A percentile compares a stretch with the other conserved stretches of the same genome.
Evolutionary conservation across 1,140 invertebrate species (phyloP).

Genomic region (Proctacanthus coquilletti): DNA sequence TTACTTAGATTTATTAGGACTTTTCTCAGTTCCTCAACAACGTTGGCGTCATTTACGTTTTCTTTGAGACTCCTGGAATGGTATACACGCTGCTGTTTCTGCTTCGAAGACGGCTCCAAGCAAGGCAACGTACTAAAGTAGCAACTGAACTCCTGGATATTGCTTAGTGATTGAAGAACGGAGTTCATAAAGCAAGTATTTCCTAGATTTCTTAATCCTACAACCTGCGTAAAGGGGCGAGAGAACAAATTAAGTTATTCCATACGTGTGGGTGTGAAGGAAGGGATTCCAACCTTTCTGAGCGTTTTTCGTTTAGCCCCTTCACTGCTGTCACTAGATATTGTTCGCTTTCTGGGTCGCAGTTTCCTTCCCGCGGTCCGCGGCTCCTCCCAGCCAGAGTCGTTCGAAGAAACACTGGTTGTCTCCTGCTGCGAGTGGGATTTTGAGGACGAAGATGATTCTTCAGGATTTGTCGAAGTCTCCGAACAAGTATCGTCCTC

Average conservation of each 20-base stretch:
- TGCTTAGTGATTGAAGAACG: constrained; percentile 70
- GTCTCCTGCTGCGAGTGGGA: constrained; percentile 12
- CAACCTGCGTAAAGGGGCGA: no score
- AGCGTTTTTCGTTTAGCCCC: constrained; percentile 15
- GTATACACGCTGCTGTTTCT: constrained; percentile 42
- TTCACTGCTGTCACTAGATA: constrained; percentile 36
- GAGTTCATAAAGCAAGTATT: constrained; percentile 87
- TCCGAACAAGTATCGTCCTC: constrained; percentile 13
- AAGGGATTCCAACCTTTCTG: constrained; percentile 36
- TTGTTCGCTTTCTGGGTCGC: constrained; percentile 37
- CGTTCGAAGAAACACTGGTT: constrained; percentile 15
- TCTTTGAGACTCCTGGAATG: constrained; percentile 44
- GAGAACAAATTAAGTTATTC: no score
- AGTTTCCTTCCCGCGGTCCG: constrained; percentile 12
- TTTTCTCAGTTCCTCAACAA: constrained; percentile 67
- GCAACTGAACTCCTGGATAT: constrained; percentile 70
- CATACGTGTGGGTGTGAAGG: no score
- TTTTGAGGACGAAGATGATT: constrained; percentile 6
- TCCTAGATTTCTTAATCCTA: constrained; percentile 68
- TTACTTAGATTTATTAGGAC: constrained; percentile 50
- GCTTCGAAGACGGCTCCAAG: constrained; percentile 38
- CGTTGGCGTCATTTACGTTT: constrained; percentile 46
- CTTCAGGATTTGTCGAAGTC: constrained; percentile 14
- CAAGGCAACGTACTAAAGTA: constrained; percentile 68
- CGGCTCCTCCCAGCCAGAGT: constrained; percentile 18